Percentiles rank a stretch among this genome's conserved stretches.
Conservation (phyloP, 2,797 vertebrate genomes). For the Trachops cirrhosus region DNA sequence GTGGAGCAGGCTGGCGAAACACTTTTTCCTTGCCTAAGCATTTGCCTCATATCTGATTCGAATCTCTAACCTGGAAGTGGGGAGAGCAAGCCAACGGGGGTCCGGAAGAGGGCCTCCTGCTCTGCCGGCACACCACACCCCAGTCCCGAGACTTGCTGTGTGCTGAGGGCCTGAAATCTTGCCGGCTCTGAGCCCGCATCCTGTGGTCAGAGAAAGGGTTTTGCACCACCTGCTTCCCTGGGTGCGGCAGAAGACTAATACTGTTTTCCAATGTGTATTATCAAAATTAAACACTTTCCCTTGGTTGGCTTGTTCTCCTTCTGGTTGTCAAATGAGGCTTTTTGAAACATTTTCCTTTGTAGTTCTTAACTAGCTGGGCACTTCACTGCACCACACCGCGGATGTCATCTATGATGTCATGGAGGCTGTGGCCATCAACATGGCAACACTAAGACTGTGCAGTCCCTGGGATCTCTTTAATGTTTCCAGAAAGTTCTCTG, state of each 20-base stretch:
- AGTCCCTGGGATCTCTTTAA: background rate
- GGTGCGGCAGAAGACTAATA: background rate
- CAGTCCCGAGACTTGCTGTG: background rate
- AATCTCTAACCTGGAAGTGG: constrained; percentile 57
- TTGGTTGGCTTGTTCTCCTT: background rate
- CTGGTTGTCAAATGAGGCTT: background rate
- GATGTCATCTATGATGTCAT: background rate
- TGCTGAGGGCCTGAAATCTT: background rate
- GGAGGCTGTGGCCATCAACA: background rate
- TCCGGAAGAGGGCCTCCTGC: background rate
- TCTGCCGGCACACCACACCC: background rate
- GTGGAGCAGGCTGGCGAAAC: constrained; percentile 67
- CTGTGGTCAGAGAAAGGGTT: background rate
- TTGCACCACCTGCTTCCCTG: background rate
- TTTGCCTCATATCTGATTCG: constrained; percentile 66
- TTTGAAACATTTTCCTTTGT: background rate
- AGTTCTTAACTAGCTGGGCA: background rate
- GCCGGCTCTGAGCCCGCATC: background rate
- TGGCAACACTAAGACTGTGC: background rate
- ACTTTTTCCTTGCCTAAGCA: constrained; percentile 74
- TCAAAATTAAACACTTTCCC: constrained; percentile 36
- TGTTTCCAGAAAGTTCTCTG: background rate
- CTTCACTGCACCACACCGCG: background rate
- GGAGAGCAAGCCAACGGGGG: constrained; percentile 10
- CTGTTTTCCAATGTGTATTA: background rate